Evolutionary conservation across 2,797 vertebrate species (phyloP), one percentile per base, ranked within the genome.

Genomic region (Anguilla marmorata): DNA sequence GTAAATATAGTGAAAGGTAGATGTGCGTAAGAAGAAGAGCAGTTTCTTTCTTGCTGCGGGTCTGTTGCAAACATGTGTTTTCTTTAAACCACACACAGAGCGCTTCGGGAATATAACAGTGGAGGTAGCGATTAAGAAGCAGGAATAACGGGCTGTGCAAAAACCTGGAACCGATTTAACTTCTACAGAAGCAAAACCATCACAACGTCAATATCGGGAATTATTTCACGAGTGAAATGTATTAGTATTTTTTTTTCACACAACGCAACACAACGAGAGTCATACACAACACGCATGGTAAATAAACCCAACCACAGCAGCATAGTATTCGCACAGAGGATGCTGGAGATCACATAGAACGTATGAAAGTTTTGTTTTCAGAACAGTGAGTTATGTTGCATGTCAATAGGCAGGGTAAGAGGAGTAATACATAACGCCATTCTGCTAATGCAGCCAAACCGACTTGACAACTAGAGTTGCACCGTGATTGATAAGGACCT

Each of bases 91-190:
- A 94, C 93, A 95, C 94, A 95, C 93, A 93, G 86, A 93, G 94
- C 30, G 93, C 93, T 94, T 91, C 89, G 45, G 90, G 92, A 95
- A 93, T 95, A 95, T 96, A 95, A 96, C 96, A 95, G 92, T 92
- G 83, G 91, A 94, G 94, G 93, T 94, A 95, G 95, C 95, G 94
- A 95, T 96, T 96, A 96, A 95, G 94, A 94, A 94, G 92, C 93
- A 95, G 94, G 93, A 96, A 96, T 96, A 96, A 96, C 95, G 94
- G 95, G 94, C 94, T 94, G 94, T 93, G 96, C 94, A 95, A 96
- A 45, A 96, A 95, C 93, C 92, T 94, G 95, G 95, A 96, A 96
- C 96, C 95, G 89, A 86, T 95, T 95, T 95, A 95, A 96, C 94
- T 92, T 89, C 90, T 92, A 93, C 91, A 92, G 88, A 87, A 86